Evolutionary conservation across 2,797 vertebrate species (phyloP).

Genomic region (Sebastiscus tertius): DNA sequence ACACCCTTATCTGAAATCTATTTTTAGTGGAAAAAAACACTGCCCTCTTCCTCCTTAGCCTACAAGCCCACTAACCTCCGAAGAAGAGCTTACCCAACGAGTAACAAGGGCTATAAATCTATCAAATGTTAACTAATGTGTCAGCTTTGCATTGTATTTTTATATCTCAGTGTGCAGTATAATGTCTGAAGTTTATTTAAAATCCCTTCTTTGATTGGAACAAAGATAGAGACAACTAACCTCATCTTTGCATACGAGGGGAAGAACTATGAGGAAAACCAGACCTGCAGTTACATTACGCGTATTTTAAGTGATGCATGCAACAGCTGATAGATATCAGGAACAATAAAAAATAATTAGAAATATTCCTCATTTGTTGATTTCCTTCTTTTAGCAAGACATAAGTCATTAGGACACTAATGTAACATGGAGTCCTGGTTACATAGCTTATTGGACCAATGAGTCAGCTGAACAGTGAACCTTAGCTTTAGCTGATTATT

Average conservation of each 20-base stretch:
- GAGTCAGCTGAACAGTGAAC: slow-evolving; percentile 55
- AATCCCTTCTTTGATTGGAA: background rate
- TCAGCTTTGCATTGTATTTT: background rate
- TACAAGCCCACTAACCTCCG: slow-evolving; percentile 26
- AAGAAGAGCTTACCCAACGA: background rate
- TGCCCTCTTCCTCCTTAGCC: slow-evolving; percentile 8
- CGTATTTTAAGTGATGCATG: background rate
- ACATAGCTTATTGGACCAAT: slow-evolving; percentile 4
- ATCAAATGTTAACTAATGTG: slow-evolving; percentile 16
- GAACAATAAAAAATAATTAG: background rate
- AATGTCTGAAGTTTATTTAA: background rate
- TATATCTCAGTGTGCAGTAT: background rate
- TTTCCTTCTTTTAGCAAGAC: background rate
- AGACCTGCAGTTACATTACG: background rate
- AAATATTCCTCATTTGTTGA: background rate
- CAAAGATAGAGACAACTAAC: background rate
- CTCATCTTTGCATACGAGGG: background rate
- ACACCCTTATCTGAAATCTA: slow-evolving; percentile 68
- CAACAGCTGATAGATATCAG: background rate
- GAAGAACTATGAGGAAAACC: background rate
- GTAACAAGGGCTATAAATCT: background rate
- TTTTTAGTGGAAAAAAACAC: slow-evolving; percentile 39
- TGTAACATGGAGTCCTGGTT: slow-evolving; percentile 6
- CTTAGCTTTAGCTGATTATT: slow-evolving; percentile 66
- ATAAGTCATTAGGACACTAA: background rate